Conservation (phyloP, 2,113 vertebrate genomes). For the Pampusana beccarii region DNA sequence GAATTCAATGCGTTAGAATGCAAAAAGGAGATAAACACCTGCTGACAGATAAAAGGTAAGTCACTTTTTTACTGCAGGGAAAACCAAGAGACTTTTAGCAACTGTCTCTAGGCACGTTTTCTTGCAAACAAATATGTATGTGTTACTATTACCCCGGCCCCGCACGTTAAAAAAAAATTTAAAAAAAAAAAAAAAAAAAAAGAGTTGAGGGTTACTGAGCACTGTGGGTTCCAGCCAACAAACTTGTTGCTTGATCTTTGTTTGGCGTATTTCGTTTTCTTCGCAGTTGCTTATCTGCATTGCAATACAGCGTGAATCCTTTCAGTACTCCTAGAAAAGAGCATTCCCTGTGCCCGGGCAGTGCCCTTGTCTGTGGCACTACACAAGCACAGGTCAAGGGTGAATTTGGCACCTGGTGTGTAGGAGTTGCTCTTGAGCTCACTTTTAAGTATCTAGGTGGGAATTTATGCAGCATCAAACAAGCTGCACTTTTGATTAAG, state of each 20-base stretch:
- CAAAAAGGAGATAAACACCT: not conserved
- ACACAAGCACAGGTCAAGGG: not conserved
- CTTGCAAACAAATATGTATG: not conserved
- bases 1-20: not conserved
- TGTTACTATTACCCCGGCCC: not conserved
- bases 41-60: not conserved
- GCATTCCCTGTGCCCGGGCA: not conserved
- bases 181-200: not conserved
- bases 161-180: not conserved
- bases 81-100: not conserved
- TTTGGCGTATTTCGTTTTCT: not conserved
- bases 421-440: not conserved
- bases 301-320: not conserved
- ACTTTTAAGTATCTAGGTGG: not conserved
- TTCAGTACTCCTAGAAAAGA: not conserved
- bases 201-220: conserved; percentile 7
- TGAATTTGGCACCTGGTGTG: not conserved
- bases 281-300: not conserved
- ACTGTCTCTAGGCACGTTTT: not conserved
- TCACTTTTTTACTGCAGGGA: not conserved
- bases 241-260: not conserved
- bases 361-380: not conserved
- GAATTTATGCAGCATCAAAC: not conserved
- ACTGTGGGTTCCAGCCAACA: not conserved
- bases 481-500: conserved; percentile 1